Evolutionary conservation across 2,888 invertebrate species (phyloP), one percentile per base, ranked within the genome.

Genomic region (Eulithis prunata): DNA sequence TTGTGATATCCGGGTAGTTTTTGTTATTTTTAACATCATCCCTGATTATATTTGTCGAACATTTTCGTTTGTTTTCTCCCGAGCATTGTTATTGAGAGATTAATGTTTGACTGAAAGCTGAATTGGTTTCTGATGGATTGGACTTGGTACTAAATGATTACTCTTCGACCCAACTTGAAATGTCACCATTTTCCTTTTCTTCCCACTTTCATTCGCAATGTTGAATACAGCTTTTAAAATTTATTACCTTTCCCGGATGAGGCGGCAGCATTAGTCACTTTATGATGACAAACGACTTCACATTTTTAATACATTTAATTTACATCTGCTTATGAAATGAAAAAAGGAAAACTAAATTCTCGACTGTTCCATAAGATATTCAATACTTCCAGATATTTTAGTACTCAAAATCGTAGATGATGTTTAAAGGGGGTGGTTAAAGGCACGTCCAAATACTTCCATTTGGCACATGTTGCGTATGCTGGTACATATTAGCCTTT

Each of bases 171-270:
- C 21, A 10, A 21, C 49, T 49, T 21, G 21, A 49, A 49, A 49
- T 52, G 52, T 52, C 43, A 11, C 21, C 43, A 54, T 62, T 66
- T 66, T 59, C 64, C 64, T 66, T 66, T 41, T 59, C 55, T 21
- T 59, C 56, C 57, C 62, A 53, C 53, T 58, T 68, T 59, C 59
- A 70, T 69, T 65, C 45, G 59, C n/a, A 5, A 45, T 66, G 65
- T 68, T 68, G 62, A 69, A 69, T 70, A 64, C 58, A 38, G 10
- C 13, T 66, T 62, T 56, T 59, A 68, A 21, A 21, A 69, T 68
- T 68, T 62, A 65, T 67, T 69, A 67, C 51, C 51, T 67, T 69
- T 65, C 60, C 53, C 51, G 57, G 53, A 62, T 46, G 62, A 67
- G 21, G 53, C 43, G 45, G 56, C 51, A 63, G 38, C 47, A 54